Base-by-base conservation (phyloP, 2,113 vertebrate genomes). In the Trinectes maculatus region DNA sequence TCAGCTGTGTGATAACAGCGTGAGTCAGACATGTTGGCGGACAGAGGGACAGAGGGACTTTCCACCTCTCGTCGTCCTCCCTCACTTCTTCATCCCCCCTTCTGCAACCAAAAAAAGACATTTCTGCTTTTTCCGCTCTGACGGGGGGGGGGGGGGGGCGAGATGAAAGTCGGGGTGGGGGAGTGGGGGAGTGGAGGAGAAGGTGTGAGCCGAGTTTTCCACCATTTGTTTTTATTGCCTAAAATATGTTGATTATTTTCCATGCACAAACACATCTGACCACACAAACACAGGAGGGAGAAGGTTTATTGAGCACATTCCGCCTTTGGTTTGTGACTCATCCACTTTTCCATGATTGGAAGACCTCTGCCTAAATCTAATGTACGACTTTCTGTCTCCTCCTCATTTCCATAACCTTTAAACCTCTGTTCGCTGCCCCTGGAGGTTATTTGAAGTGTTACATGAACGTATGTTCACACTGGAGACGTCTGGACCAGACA, bases 21-120 rank as follows among this genome's bases (percentile, higher is more conserved):
- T 88, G 76, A 90, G 62, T 86, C 88, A 53, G 42, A 19, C 48
- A 88, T 57, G 26, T 29, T 12, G 48, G 25, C 71, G 69, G 48
- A 73, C 74, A 64, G 66, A 86, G 39, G 57, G 58, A 64, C 22
- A n/a, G 5, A 43, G 92, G 92, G 91, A 91, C 87, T 92, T 93
- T 92, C 91, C 91, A 91, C 74, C 68, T 71, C 66, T 43, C 34
- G 18, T 57, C 66, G 49, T 64, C 69, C 63, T 22, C 66, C 44
- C 31, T 39, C 59, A 10, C 29, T 33, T 19, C 72, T 76, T 71
- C 67, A 56, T 65, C 71, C 58, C 73, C 25, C 25, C 18, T n/a
- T n/a, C n/a, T n/a, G n/a, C n/a, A n/a, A n/a, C 24, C 39, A 9
- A 46, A 61, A 68, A 60, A 74, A 60, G 47, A 42, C 33, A 71